phyloP scores from a whole-genome alignment of 92 coral and sea anemone species.

The Phymanthus crucifer region DNA sequence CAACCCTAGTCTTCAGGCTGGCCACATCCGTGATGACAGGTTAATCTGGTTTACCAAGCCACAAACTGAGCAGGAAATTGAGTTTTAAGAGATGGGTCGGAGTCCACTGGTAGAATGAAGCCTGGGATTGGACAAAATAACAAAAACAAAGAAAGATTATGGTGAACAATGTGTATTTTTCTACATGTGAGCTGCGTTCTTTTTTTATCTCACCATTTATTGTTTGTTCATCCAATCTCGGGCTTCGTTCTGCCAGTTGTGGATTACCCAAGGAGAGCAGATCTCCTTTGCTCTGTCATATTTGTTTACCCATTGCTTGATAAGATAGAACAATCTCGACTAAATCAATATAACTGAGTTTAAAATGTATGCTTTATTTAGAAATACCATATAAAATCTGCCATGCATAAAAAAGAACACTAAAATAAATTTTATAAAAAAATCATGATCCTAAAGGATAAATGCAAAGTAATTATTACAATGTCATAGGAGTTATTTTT shows the following conservation, averaged over 20 bases:
- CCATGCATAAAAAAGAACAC: not conserved
- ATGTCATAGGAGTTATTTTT: too few species aligned
- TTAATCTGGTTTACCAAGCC: slow-evolving; percentile 65
- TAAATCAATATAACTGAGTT: not conserved
- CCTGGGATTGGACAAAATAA: not conserved
- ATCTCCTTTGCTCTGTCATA: too few species aligned
- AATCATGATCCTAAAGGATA: too few species aligned
- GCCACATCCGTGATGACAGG: slow-evolving; percentile 80
- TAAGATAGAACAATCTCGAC: too few species aligned
- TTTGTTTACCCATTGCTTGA: too few species aligned
- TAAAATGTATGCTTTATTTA: not conserved
- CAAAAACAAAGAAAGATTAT: too few species aligned
- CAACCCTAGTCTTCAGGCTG: slow-evolving; percentile 58
- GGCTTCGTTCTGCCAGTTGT: too few species aligned
- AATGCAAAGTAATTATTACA: not conserved
- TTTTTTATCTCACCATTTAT: too few species aligned
- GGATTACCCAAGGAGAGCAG: too few species aligned
- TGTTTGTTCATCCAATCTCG: not conserved
- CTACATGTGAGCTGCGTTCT: too few species aligned
- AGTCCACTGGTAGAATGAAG: not conserved
- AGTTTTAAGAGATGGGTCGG: too few species aligned
- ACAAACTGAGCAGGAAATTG: not conserved
- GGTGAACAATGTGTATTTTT: too few species aligned
- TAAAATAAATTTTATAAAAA: not conserved
- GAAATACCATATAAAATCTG: not conserved